Conservation (phyloP, 2,797 vertebrate species). For the Galaxias olidus region DNA sequence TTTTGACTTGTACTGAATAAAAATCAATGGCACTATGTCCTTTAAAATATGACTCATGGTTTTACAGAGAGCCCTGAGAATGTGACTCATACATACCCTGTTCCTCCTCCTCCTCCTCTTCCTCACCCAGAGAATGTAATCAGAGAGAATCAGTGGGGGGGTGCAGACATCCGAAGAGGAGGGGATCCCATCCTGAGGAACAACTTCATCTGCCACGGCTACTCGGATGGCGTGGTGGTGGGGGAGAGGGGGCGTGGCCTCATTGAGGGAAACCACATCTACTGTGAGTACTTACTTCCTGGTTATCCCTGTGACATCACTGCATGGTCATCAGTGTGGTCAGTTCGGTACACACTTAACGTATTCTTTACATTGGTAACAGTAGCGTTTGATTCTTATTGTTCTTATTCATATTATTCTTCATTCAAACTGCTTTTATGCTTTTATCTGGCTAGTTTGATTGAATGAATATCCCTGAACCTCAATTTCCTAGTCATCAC, state of each 20-base stretch:
- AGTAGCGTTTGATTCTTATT: no score
- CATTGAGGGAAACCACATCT: slow-evolving; percentile 89
- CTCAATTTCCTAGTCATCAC: neutral
- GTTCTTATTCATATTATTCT: no score
- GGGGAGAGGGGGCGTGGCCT: slow-evolving; percentile 87
- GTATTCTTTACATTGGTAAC: no score
- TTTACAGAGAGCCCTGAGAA: no score
- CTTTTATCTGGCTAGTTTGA: no score
- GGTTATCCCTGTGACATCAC: neutral
- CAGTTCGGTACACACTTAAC: no score
- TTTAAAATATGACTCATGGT: no score
- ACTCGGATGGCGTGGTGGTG: slow-evolving; percentile 88
- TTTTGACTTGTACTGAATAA: no score
- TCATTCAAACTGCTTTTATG: no score
- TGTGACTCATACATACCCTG: neutral
- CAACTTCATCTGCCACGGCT: slow-evolving; percentile 91
- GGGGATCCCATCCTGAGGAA: slow-evolving; percentile 85
- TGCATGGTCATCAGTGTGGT: neutral
- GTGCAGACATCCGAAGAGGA: slow-evolving; percentile 87
- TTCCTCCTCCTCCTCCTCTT: neutral
- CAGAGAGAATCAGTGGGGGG: slow-evolving; percentile 91
- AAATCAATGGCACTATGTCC: no score
- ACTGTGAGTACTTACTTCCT: slow-evolving; percentile 70
- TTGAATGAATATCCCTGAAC: neutral
- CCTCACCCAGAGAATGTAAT: slow-evolving; percentile 84